Evolutionary conservation across 2,797 vertebrate species (phyloP).

Genomic region (Prionace glauca): DNA sequence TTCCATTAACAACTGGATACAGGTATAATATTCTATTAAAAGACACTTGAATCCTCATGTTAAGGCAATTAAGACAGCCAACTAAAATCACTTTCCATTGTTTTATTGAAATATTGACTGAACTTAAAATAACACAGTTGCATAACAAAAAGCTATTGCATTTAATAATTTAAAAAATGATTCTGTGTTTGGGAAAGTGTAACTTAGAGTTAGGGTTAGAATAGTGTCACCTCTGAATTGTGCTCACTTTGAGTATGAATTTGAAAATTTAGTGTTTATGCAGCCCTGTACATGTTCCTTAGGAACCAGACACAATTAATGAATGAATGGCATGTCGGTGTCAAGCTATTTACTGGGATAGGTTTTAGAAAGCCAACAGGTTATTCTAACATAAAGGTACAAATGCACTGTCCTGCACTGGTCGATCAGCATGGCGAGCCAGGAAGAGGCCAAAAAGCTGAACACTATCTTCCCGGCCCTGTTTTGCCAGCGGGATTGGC

Average conservation of each 20-base stretch:
- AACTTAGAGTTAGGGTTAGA: background rate
- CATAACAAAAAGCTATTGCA: background rate
- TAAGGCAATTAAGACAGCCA: background rate
- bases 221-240: background rate
- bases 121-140: background rate
- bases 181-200: background rate
- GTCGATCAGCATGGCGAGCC: too few relatives aligned
- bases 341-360: background rate
- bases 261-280: background rate
- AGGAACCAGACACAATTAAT: background rate
- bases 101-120: background rate
- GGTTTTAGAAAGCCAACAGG: background rate
- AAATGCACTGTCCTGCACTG: too few relatives aligned
- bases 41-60: background rate
- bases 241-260: background rate
- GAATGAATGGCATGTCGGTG: background rate
- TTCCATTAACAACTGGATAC: slow-evolving; percentile 80
- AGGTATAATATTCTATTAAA: slow-evolving; percentile 55
- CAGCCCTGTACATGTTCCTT: background rate
- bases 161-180: background rate
- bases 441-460: too few relatives aligned
- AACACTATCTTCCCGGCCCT: too few relatives aligned
- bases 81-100: background rate
- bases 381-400: background rate
- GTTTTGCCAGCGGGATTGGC: too few relatives aligned